Percentiles rank a stretch among this genome's conserved stretches.
Evolutionary conservation across 2,797 vertebrate species (phyloP).

Genomic region (Chiloscyllium punctatum): DNA sequence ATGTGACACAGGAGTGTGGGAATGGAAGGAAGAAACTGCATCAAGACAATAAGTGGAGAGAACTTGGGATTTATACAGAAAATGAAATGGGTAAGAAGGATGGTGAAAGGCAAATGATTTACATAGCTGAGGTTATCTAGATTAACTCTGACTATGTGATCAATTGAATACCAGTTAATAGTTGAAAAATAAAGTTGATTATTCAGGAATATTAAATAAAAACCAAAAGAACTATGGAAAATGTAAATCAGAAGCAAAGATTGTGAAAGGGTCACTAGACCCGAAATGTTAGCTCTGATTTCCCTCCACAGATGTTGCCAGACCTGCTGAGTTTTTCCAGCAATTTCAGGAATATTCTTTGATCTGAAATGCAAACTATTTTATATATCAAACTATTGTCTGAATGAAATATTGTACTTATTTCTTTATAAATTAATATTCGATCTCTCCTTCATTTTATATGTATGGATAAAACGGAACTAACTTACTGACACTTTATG

Average conservation of each 20-base stretch:
- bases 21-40: not conserved
- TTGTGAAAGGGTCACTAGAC: no score
- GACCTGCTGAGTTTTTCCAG: no score
- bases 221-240: no score
- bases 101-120: not conserved
- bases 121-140: not conserved
- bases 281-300: no score
- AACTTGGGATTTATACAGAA: not conserved
- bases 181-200: not conserved
- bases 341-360: not conserved
- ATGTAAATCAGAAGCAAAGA: no score
- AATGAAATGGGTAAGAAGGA: not conserved
- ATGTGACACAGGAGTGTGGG: slow-evolving; percentile 9
- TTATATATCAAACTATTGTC: not conserved
- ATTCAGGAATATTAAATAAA: not conserved
- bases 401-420: not conserved
- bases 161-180: not conserved
- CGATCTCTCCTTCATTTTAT: not conserved
- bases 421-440: not conserved
- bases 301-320: no score
- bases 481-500: not conserved
- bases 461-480: not conserved
- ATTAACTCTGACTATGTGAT: not conserved
- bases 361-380: not conserved
- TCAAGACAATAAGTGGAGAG: no score